A percentile compares a stretch with the other conserved stretches of the same genome.
Evolutionary conservation across 2,797 vertebrate genomes (phyloP).

Genomic region (Chaetophractus vellerosus): DNA sequence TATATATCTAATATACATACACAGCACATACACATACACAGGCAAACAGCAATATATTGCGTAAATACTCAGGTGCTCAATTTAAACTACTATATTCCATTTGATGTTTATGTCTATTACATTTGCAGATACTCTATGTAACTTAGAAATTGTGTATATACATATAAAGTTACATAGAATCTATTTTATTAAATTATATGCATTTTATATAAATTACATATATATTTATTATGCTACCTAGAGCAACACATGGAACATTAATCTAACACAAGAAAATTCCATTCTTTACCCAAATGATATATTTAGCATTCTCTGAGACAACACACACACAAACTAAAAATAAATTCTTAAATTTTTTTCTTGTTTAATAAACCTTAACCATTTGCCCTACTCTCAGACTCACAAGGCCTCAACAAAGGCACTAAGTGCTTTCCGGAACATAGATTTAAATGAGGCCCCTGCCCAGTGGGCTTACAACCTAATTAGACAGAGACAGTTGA

Average conservation of each 20-base stretch:
- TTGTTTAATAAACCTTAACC: constrained; percentile 60
- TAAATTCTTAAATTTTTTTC: neutral
- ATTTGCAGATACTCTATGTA: neutral
- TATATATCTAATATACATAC: neutral
- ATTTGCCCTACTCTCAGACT: neutral
- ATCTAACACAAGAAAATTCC: neutral
- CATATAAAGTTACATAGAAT: neutral
- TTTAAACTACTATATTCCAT: neutral
- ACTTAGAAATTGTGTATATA: neutral
- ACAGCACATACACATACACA: neutral
- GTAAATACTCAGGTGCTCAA: neutral
- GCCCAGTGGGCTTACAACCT: constrained; percentile 83
- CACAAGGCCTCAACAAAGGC: constrained; percentile 36
- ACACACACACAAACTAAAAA: neutral
- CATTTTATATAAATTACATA: neutral
- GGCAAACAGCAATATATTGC: neutral
- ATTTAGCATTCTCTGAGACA: neutral
- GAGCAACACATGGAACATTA: neutral
- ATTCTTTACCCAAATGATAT: neutral
- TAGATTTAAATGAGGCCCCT: constrained; percentile 75
- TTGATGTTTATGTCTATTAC: neutral
- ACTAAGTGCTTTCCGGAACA: constrained; percentile 77
- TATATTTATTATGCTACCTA: neutral
- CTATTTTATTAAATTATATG: neutral
- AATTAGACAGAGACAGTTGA: constrained; percentile 85